Base-by-base conservation (phyloP, 2,113 vertebrate species). In the Myodes glareolus region DNA sequence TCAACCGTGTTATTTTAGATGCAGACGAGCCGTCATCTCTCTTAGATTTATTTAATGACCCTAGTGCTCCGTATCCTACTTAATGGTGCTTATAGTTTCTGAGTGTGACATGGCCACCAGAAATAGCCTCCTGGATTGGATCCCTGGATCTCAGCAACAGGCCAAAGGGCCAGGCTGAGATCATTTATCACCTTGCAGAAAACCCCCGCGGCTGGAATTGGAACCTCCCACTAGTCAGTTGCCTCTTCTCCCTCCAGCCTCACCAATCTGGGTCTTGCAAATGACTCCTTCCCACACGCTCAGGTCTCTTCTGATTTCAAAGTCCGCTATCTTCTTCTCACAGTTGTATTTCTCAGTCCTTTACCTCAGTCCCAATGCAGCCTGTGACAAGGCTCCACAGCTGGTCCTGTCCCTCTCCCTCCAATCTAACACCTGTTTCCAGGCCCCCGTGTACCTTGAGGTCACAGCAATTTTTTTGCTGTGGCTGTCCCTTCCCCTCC, bases 21-120 rank as follows among this genome's bases (percentile, higher is more conserved):
- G 45, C 78, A 92, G 63, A 58, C 3, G 11, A 92, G 33, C 73
- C 81, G 39, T 76, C 45, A 76, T 88, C 92, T 97, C 81, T 50
- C 92, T 73, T 70, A 88, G 80, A 92, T 90, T 92, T 97, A 81
- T 91, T 95, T 68, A 87, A 91, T 88, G 86, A 58, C 29, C 61
- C 50, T 11, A 31, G 33, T 0, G 21, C 63, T 85, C 31, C 27
- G 91, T 63, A 84, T 39, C 86, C 88, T 68, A 68, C 58, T 58
- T 58, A 58, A 58, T 58, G 19, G 58, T 58, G 58, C 58, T 58
- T 58, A 58, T 21, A 58, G 58, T 58, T 80, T 52, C 67, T 92
- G 77, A 87, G 78, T 36, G 21, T 52, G 39, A n/a, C 0, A 7
- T 16, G 31, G 12, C 36, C 45, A 63, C 25, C 80, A 81, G 67